These are phyloP conservation scores for Drosophila kohkoa DNA, from an alignment of 1,140 invertebrate genomes.

Conservation along the genomic window DNA sequence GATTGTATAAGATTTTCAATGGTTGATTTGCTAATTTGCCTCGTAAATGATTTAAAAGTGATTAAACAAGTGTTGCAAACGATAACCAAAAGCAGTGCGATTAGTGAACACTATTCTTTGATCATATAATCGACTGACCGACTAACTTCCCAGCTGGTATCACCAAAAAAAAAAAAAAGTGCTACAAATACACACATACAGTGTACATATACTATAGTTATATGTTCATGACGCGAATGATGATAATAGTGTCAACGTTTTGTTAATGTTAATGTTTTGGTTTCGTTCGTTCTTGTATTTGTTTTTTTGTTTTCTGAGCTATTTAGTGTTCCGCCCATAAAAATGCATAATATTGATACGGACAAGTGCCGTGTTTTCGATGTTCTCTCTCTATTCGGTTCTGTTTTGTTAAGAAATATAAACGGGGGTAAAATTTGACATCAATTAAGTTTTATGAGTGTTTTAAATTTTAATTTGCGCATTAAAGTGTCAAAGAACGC, in stretches of 20 bases:
- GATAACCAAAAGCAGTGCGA: conserved; percentile 57
- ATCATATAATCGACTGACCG: conserved; percentile 64
- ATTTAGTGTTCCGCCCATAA: conserved; percentile 41
- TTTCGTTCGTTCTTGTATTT: conserved; percentile 14
- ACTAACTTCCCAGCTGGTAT: conserved; percentile 18
- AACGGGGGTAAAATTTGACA: conserved; percentile 32
- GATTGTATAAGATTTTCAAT: conserved; percentile 60
- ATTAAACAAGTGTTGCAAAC: conserved; percentile 60
- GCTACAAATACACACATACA: not conserved
- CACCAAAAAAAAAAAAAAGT: not conserved
- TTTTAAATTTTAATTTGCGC: conserved; percentile 50
- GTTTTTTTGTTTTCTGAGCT: not conserved
- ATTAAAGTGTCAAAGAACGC: conserved; percentile 42
- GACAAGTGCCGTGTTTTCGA: not conserved
- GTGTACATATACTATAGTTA: no score
- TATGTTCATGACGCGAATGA: conserved; percentile 18
- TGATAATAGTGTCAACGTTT: conserved; percentile 21
- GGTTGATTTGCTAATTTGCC: conserved; percentile 61
- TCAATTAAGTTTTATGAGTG: conserved; percentile 65
- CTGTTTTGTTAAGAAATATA: not conserved
- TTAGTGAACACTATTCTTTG: conserved; percentile 47
- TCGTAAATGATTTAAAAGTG: conserved; percentile 79
- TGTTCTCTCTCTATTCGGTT: not conserved
- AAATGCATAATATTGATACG: conserved; percentile 36
- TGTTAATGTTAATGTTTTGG: conserved; percentile 21